Evolutionary conservation across 2,888 invertebrate species (phyloP).

Genomic region (Thyatira batis): DNA sequence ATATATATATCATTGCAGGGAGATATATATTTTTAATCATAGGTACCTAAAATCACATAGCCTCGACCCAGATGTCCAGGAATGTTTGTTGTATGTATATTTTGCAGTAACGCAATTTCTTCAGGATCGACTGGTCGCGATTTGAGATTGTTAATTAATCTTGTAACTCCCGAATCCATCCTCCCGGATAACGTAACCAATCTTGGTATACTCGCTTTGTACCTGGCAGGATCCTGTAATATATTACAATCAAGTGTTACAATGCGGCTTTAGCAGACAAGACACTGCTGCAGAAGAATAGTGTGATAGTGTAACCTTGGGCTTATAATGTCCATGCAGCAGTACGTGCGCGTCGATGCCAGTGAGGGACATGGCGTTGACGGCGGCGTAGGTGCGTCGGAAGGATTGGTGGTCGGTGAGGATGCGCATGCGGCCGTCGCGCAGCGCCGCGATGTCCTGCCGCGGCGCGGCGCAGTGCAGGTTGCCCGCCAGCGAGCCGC

Average conservation of each 20-base stretch:
- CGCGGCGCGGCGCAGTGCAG: constrained; percentile 84
- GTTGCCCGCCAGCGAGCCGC: constrained; percentile 85
- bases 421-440: constrained; percentile 76
- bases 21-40: constrained; percentile 21
- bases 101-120: constrained; percentile 69
- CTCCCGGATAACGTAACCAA: constrained; percentile 81
- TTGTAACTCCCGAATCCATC: constrained; percentile 65
- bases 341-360: constrained; percentile 50
- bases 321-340: constrained; percentile 46
- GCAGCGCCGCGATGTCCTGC: constrained; percentile 66
- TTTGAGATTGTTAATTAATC: constrained; percentile 47
- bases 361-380: constrained; percentile 47
- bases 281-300: neutral
- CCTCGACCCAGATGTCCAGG: constrained; percentile 83
- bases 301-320: constrained; percentile 41
- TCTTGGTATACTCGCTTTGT: constrained; percentile 58
- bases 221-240: constrained; percentile 44
- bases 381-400: constrained; percentile 65
- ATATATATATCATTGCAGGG: too few relatives aligned
- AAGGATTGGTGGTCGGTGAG: constrained; percentile 81
- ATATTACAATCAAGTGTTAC: neutral
- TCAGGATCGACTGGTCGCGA: constrained; percentile 63
- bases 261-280: neutral
- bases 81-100: constrained; percentile 62
- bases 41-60: constrained; percentile 75